Conservation (phyloP, 2,797 vertebrate species). For the Momotus momota region DNA sequence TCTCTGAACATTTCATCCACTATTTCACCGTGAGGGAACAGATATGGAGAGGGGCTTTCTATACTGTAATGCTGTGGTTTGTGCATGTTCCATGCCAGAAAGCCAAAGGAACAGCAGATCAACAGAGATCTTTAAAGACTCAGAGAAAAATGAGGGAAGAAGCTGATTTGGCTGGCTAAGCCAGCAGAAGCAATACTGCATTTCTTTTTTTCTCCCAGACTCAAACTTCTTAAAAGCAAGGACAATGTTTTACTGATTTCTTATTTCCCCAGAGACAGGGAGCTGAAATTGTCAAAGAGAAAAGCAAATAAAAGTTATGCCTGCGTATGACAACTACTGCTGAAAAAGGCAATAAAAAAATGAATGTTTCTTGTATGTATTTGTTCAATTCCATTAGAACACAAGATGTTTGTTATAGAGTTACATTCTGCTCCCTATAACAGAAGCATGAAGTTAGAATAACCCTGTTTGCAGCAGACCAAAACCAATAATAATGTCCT, state of each 20-base stretch:
- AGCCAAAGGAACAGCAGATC: neutral
- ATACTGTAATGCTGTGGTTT: neutral
- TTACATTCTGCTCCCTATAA: neutral
- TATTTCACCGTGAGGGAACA: neutral
- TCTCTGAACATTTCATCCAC: neutral
- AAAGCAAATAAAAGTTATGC: conserved; percentile 15
- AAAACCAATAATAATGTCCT: neutral
- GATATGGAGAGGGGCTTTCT: neutral
- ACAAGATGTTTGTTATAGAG: neutral
- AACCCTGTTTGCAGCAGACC: neutral
- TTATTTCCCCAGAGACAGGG: conserved; percentile 17
- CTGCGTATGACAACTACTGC: neutral
- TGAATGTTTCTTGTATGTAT: neutral
- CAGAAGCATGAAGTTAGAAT: neutral
- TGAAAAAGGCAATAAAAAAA: conserved; percentile 36
- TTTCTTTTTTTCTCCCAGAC: neutral
- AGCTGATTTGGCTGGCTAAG: neutral
- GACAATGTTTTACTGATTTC: neutral
- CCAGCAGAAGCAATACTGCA: neutral
- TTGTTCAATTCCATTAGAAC: conserved; percentile 31
- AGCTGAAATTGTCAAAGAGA: neutral
- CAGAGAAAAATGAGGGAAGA: neutral
- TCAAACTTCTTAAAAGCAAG: neutral
- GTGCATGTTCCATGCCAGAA: neutral
- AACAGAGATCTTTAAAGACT: neutral